A percentile compares a stretch with the other conserved stretches of the same genome.
Conservation (phyloP, 1,140 invertebrate genomes). For the Branchinecta lindahli region DNA sequence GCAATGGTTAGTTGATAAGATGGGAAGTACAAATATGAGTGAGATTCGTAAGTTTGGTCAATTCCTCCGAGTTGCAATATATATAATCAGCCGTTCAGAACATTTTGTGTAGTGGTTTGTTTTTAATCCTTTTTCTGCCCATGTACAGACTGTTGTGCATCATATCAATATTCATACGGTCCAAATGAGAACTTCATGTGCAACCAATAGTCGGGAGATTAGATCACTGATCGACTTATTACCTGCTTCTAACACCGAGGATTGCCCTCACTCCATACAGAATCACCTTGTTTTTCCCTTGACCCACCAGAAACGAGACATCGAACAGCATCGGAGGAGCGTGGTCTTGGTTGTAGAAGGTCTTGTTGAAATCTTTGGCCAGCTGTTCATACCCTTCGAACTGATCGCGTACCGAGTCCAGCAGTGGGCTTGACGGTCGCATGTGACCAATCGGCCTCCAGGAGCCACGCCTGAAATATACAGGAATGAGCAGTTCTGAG, state of each 20-base stretch:
- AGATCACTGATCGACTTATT: conserved; percentile 17
- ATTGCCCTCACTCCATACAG: conserved; percentile 81
- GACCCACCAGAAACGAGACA: conserved; percentile 75
- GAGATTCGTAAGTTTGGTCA: no score
- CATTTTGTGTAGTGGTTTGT: no score
- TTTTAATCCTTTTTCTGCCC: no score
- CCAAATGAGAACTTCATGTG: no score
- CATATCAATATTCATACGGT: no score
- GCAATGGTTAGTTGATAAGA: no score
- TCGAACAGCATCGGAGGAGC: conserved; percentile 61
- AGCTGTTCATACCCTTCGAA: conserved; percentile 88
- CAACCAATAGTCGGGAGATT: no score
- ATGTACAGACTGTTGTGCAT: no score
- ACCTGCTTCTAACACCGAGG: conserved; percentile 72
- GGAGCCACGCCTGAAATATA: conserved; percentile 47
- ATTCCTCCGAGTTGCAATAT: no score
- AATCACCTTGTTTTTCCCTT: conserved; percentile 72
- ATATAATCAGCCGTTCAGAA: no score
- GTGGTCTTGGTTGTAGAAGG: conserved; percentile 53
- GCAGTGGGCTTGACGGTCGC: conserved; percentile 74
- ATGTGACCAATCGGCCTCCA: conserved; percentile 87
- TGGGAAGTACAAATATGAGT: no score
- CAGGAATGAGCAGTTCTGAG: background rate
- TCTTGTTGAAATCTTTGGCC: conserved; percentile 76
- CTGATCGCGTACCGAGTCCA: conserved; percentile 68